Conservation (phyloP, 2,797 vertebrate species). For the Lithobates sylvaticus region DNA sequence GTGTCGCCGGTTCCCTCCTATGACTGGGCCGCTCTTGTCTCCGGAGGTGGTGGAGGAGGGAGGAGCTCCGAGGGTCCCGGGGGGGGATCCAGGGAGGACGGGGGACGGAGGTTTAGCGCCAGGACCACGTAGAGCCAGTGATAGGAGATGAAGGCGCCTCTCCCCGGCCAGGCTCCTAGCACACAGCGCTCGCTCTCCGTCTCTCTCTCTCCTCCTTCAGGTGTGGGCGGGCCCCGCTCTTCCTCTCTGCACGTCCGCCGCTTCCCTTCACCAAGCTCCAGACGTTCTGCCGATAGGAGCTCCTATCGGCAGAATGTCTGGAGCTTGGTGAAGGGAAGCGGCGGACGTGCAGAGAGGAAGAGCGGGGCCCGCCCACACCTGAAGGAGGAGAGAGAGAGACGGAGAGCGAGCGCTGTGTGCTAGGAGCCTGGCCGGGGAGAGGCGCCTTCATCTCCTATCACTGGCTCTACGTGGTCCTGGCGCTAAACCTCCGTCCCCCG, state of each 20-base stretch:
- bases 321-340: slow-evolving; percentile 65
- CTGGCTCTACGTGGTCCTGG: slow-evolving; percentile 26
- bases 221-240: slow-evolving; percentile 25
- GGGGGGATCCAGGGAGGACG: slow-evolving; percentile 64
- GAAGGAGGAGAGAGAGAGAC: slow-evolving; percentile 7
- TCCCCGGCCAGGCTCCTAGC: slow-evolving; percentile 42
- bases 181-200: neutral
- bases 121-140: slow-evolving; percentile 18
- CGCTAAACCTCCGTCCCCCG: slow-evolving; percentile 58
- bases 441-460: neutral
- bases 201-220: slow-evolving; percentile 1
- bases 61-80: neutral
- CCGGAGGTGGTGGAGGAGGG: slow-evolving; percentile 34
- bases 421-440: slow-evolving; percentile 47
- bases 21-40: slow-evolving; percentile 6
- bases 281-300: slow-evolving; percentile 53
- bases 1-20: slow-evolving; percentile 28
- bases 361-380: slow-evolving; percentile 24
- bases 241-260: slow-evolving; percentile 13
- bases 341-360: slow-evolving; percentile 13
- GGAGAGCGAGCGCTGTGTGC: neutral
- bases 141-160: slow-evolving; percentile 4
- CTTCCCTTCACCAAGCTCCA: slow-evolving; percentile 66
- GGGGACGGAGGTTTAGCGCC: slow-evolving; percentile 55
- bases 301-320: slow-evolving; percentile 57